Conservation (phyloP, 2,888 invertebrate species). For the Cephalotes varians region DNA sequence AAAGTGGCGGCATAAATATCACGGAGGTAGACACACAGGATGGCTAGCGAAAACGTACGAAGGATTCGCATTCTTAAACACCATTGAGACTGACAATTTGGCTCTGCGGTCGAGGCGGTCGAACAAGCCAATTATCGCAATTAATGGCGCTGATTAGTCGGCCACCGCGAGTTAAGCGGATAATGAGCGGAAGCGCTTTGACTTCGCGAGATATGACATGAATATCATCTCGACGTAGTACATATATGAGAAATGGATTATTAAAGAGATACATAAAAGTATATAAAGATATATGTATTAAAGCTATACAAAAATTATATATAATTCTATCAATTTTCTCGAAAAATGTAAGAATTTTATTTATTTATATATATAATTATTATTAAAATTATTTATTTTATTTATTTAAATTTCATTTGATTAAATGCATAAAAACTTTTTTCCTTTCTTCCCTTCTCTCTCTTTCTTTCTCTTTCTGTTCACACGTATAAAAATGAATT, state of each 20-base stretch:
- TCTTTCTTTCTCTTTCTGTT: not conserved
- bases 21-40: conserved; percentile 18
- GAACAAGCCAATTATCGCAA: conserved; percentile 40
- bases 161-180: conserved; percentile 58
- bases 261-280: not conserved
- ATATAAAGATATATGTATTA: too few species aligned
- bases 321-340: not conserved
- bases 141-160: conserved; percentile 65
- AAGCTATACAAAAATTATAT: not conserved
- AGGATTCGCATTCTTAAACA: conserved; percentile 37
- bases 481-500: not conserved
- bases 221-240: not conserved
- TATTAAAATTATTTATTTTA: too few species aligned
- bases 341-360: not conserved
- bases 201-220: not conserved
- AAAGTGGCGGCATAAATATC: conserved; percentile 33
- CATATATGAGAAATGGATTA: not conserved
- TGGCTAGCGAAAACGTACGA: conserved; percentile 27
- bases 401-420: not conserved
- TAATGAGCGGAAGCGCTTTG: conserved; percentile 60
- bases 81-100: conserved; percentile 22
- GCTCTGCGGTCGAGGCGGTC: not conserved
- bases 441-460: too few species aligned
- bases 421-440: not conserved
- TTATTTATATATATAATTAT: too few species aligned